A percentile compares a stretch with the other conserved stretches of the same genome.
Evolutionary conservation across 2,797 vertebrate species (phyloP).

Genomic region (Malacoraja senta): DNA sequence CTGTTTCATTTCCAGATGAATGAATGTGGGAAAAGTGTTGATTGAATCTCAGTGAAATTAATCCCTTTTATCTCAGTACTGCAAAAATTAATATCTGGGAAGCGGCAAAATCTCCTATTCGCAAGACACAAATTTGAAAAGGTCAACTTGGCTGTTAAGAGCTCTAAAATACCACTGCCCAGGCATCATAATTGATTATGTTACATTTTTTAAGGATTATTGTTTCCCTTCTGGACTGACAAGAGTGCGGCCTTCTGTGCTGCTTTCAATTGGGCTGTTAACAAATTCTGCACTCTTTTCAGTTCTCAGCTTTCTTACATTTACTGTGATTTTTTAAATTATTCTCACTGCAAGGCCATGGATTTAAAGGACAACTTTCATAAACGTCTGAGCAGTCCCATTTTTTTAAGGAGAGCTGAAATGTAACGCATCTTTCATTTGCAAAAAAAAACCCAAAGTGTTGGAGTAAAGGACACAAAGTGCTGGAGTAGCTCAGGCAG

Average conservation of each 20-base stretch:
- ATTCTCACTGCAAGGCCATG: neutral
- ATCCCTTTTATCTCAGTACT: neutral
- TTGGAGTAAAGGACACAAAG: too few species aligned
- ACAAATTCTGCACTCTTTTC: neutral
- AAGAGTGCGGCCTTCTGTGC: neutral
- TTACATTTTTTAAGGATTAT: neutral
- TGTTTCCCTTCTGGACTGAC: neutral
- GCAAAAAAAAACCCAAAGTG: too few species aligned
- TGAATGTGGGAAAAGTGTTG: neutral
- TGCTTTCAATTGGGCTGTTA: neutral
- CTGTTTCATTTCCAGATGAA: neutral
- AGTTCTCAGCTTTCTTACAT: neutral
- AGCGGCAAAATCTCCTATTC: neutral
- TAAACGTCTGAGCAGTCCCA: neutral
- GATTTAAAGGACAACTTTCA: neutral
- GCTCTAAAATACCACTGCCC: neutral
- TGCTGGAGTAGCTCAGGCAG: too few species aligned
- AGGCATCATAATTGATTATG: neutral
- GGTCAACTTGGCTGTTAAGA: neutral
- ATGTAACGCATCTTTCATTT: neutral
- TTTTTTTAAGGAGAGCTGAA: neutral
- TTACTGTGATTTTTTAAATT: neutral
- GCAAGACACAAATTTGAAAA: neutral
- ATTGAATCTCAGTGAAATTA: constrained; percentile 1
- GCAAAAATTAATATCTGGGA: neutral